Conservation (phyloP, 2,888 invertebrate species). For the Drosophila mulleri region DNA sequence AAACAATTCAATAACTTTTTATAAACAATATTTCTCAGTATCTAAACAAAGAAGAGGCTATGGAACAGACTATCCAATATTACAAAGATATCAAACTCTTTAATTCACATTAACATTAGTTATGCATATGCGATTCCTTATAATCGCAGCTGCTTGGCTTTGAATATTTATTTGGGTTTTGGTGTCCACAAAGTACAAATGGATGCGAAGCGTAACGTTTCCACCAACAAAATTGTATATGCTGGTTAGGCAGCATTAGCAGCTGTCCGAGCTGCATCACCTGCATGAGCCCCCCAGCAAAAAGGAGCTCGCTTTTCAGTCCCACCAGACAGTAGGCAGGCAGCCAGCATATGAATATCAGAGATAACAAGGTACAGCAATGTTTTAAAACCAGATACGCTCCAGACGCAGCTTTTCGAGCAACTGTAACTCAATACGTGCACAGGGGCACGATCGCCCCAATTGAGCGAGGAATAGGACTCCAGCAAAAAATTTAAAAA, state of each 20-base stretch:
- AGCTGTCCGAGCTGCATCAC: conserved; percentile 34
- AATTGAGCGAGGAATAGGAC: conserved; percentile 48
- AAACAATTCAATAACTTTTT: background rate
- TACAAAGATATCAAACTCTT: background rate
- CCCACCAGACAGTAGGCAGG: conserved; percentile 14
- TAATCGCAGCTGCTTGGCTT: conserved; percentile 16
- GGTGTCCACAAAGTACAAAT: conserved; percentile 1
- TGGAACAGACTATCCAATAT: background rate
- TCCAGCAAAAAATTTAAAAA: conserved; percentile 32
- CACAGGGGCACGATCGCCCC: conserved; percentile 57
- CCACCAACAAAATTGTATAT: conserved; percentile 23
- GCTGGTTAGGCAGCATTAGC: conserved; percentile 40
- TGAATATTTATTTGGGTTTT: background rate
- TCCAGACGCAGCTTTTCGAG: conserved; percentile 36
- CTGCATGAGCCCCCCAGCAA: conserved; percentile 35
- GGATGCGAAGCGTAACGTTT: conserved; percentile 21
- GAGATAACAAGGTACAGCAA: conserved; percentile 35
- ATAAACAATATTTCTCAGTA: background rate
- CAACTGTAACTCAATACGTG: conserved; percentile 65
- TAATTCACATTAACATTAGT: background rate
- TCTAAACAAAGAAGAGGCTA: too few relatives aligned
- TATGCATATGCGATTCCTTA: background rate
- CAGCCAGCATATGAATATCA: conserved; percentile 34
- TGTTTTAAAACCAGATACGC: conserved; percentile 26
- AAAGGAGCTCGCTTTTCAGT: conserved; percentile 34